These are phyloP conservation scores for Osmoderma eremita DNA, from an alignment of 2,888 invertebrate genomes.

Conservation along the genomic window DNA sequence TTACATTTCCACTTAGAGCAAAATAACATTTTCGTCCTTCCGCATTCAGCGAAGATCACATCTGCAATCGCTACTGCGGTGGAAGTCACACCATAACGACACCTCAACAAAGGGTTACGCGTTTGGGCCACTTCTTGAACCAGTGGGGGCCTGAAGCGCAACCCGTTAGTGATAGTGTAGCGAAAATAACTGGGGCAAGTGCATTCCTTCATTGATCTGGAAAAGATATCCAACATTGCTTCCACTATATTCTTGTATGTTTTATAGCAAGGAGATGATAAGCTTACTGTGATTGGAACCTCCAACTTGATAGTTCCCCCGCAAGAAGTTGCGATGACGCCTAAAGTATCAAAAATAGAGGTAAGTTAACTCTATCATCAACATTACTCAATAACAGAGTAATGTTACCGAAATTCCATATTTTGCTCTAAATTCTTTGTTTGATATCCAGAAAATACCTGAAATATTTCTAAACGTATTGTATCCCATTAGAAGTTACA, in stretches of 20 bases:
- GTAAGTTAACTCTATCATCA: not conserved
- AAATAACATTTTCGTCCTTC: not conserved
- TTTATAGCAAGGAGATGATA: constrained; percentile 14
- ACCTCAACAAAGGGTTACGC: constrained; percentile 75
- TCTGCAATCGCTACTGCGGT: constrained; percentile 81
- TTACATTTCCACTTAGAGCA: not conserved
- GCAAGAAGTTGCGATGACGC: not conserved
- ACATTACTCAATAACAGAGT: no score
- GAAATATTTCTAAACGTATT: no score
- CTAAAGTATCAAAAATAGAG: constrained; percentile 6
- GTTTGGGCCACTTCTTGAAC: constrained; percentile 72
- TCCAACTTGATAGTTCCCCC: not conserved
- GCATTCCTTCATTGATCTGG: not conserved
- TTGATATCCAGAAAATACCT: not conserved
- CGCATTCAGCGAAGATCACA: constrained; percentile 60
- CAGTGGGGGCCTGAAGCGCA: constrained; percentile 72
- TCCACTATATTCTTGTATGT: not conserved
- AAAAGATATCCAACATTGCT: not conserved
- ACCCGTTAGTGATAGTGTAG: constrained; percentile 11
- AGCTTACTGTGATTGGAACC: constrained; percentile 8
- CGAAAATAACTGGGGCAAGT: not conserved
- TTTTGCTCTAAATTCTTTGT: not conserved
- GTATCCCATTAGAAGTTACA: no score
- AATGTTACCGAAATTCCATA: not conserved
- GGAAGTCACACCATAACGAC: constrained; percentile 81